Evolutionary conservation across 2,888 invertebrate species (phyloP).

Genomic region (Andrena fulva): DNA sequence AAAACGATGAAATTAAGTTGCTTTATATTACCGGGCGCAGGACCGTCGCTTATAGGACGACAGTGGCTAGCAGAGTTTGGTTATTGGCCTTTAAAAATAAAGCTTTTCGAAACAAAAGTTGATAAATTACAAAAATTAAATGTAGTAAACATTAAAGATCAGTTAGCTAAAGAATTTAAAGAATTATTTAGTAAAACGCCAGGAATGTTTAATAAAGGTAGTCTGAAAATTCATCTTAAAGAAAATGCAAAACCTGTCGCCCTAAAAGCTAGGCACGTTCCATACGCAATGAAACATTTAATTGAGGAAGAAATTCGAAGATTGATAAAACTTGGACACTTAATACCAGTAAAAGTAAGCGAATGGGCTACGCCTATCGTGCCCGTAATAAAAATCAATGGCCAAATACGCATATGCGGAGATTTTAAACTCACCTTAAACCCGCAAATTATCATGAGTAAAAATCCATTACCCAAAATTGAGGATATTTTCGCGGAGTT

Average conservation of each 20-base stretch:
- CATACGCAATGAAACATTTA: background rate
- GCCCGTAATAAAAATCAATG: background rate
- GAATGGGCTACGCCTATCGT: constrained; percentile 5
- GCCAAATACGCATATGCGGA: background rate
- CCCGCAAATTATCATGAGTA: background rate
- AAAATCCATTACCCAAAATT: background rate
- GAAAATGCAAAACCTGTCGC: background rate
- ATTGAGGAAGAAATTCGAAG: background rate
- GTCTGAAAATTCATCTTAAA: background rate
- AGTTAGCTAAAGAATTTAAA: too few relatives aligned
- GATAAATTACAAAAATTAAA: too few relatives aligned
- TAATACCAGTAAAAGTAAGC: background rate
- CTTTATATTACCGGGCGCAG: background rate
- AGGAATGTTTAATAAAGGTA: background rate
- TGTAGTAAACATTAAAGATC: too few relatives aligned
- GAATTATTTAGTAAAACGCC: background rate
- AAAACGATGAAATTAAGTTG: too few relatives aligned
- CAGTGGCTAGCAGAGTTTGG: background rate
- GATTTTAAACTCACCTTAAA: constrained; percentile 13
- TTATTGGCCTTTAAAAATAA: background rate
- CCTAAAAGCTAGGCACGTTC: background rate
- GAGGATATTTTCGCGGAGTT: background rate
- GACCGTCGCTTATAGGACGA: background rate
- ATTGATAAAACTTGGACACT: background rate
- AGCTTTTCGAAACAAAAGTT: too few relatives aligned